Evolutionary conservation across 2,113 vertebrate genomes (phyloP).

Genomic region (Sclerurus mexicanus): DNA sequence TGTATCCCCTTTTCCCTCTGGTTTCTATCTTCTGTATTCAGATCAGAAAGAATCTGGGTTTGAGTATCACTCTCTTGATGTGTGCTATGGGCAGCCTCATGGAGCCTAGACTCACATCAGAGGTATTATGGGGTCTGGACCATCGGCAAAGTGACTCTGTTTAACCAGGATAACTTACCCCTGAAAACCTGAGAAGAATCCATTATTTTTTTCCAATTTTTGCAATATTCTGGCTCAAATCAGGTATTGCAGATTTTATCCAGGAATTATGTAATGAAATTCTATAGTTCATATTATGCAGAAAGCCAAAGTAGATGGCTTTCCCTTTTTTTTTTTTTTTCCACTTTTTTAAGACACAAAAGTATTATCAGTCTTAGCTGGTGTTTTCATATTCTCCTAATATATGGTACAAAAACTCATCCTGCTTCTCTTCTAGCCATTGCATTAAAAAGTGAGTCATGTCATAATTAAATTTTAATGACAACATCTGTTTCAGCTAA

Average conservation of each 20-base stretch:
- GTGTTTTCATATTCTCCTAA: background rate
- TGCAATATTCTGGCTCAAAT: background rate
- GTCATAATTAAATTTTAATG: slow-evolving; percentile 23
- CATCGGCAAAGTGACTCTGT: background rate
- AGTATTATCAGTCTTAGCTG: background rate
- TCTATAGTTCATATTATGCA: background rate
- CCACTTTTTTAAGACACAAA: background rate
- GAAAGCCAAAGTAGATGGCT: background rate
- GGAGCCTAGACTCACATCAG: background rate
- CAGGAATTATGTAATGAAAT: background rate
- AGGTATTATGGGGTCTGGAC: background rate
- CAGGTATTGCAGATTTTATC: background rate
- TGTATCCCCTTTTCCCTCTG: fast-evolving
- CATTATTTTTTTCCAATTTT: background rate
- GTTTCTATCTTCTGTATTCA: background rate
- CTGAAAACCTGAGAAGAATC: background rate
- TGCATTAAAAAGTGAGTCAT: slow-evolving; percentile 16
- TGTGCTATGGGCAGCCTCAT: background rate
- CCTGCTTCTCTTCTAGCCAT: background rate
- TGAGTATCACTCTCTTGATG: background rate
- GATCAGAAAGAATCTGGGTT: background rate
- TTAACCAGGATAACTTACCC: background rate
- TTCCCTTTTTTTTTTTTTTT: background rate
- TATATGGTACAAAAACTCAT: background rate
- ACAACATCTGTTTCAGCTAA: slow-evolving; percentile 51